A percentile compares a stretch with the other conserved stretches of the same genome.
These are phyloP conservation scores for Rhinella marina DNA, from an alignment of 2,797 vertebrate species.

Conservation along the genomic window DNA sequence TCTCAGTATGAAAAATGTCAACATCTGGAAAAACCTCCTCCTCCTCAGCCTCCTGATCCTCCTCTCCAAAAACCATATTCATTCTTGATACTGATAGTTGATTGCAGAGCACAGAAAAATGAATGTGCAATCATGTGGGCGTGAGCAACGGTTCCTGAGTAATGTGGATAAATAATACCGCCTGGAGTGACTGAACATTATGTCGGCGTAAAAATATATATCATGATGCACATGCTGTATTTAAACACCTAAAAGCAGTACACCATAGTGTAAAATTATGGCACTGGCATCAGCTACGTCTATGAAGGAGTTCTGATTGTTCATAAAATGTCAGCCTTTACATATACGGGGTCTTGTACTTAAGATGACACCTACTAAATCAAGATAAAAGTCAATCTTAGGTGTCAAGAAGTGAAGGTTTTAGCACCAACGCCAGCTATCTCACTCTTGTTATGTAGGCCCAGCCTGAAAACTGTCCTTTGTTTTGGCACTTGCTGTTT, in stretches of 20 bases:
- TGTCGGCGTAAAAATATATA: not conserved
- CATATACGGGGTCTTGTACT: too few relatives aligned
- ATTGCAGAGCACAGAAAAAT: constrained; percentile 6
- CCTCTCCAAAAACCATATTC: not conserved
- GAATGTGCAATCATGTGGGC: not conserved
- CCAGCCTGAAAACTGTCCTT: too few relatives aligned
- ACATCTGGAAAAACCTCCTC: not conserved
- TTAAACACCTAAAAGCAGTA: not conserved
- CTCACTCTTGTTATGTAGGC: too few relatives aligned
- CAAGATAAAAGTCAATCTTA: too few relatives aligned
- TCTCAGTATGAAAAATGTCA: not conserved
- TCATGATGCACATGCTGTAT: not conserved
- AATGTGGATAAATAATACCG: not conserved
- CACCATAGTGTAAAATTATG: not conserved
- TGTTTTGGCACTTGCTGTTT: too few relatives aligned
- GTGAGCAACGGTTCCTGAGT: not conserved
- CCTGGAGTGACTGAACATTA: not conserved
- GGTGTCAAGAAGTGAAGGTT: too few relatives aligned
- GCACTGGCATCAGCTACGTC: too few relatives aligned
- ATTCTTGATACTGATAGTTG: not conserved
- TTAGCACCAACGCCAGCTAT: too few relatives aligned
- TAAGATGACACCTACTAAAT: too few relatives aligned
- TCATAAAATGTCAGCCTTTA: too few relatives aligned
- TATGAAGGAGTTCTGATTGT: too few relatives aligned
- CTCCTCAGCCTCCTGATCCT: not conserved